Evolutionary conservation across 2,113 vertebrate species (phyloP), one percentile per base, ranked within the genome.

Genomic region (Serinus canaria): DNA sequence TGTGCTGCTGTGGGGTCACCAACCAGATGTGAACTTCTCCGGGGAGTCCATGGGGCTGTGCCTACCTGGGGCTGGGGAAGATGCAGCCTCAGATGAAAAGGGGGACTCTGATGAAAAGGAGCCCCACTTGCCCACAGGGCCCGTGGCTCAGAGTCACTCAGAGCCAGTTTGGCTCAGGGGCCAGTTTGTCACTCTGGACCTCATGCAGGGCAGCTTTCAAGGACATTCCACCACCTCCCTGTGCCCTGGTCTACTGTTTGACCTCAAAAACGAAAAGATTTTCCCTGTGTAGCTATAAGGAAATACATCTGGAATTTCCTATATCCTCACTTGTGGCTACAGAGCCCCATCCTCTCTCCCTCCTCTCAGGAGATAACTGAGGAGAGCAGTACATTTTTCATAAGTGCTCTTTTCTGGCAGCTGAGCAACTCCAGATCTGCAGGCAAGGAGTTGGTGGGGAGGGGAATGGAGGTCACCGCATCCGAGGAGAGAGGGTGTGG

Each of bases 361-460:
- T 73, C 24, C 73, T 92, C 63, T 79, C 68, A 46, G 30, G 72
- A 83, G 83, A 7, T 5, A 83, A 27, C 62, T 72, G 50, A 25
- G 60, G 39, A 70, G 44, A 63, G 30, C 67, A 64, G 70, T 19
- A 33, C 9, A 62, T 91, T 41, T 87, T 68, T 77, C 59, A 37
- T 67, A 25, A 82, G 14, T 39, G 22, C 4, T 74, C 35, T 67
- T 39, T 79, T 60, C 75, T 75, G 62, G 64, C 35, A 80, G 58
- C 59, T 56, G 84, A 91, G 55, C n/a, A 95, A 28, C n/a, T 27
- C n/a, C 55, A 87, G 68, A 9, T 31, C 59, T 89, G 64, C 64
- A 77, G 55, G 30, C 63, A 73, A 58, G 53, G 75, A 79, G 25
- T 6, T 83, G 21, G 10, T 78, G 58, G 39, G 50, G 62, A 87